Conservation (phyloP, 2,797 vertebrate genomes). For the Agapornis canus region DNA sequence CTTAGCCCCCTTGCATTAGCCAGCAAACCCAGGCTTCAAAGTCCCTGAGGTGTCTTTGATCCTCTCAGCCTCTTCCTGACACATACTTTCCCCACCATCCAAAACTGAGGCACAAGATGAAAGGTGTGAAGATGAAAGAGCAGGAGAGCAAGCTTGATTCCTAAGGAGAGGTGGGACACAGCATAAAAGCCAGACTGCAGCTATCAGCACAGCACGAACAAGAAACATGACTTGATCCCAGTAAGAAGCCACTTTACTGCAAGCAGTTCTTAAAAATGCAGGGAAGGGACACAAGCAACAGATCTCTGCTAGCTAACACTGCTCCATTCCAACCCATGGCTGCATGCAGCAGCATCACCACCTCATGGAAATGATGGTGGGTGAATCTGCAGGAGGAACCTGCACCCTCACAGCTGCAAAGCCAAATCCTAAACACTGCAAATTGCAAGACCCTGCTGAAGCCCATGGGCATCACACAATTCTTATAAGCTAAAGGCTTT, state of each 20-base stretch:
- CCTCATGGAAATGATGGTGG: rapidly evolving
- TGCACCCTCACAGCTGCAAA: background rate
- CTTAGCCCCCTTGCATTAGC: background rate
- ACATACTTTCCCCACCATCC: background rate
- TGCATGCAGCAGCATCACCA: background rate
- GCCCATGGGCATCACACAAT: rapidly evolving
- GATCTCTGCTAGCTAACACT: background rate
- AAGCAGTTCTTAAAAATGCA: background rate
- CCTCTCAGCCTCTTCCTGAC: background rate
- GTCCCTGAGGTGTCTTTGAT: background rate
- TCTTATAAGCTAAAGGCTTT: background rate
- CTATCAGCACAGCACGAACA: background rate
- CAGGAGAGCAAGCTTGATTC: background rate
- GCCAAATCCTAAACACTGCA: background rate
- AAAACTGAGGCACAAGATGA: background rate
- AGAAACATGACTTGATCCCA: background rate
- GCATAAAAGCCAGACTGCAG: background rate
- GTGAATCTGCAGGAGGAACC: rapidly evolving
- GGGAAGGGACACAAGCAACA: background rate
- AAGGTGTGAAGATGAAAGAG: constrained; percentile 23
- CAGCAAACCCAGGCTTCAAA: background rate
- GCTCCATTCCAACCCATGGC: rapidly evolving
- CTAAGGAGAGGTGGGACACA: background rate
- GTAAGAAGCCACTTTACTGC: background rate
- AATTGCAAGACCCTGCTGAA: background rate